Evolutionary conservation across 2,888 invertebrate species (phyloP).

Genomic region (Erebia ligea): DNA sequence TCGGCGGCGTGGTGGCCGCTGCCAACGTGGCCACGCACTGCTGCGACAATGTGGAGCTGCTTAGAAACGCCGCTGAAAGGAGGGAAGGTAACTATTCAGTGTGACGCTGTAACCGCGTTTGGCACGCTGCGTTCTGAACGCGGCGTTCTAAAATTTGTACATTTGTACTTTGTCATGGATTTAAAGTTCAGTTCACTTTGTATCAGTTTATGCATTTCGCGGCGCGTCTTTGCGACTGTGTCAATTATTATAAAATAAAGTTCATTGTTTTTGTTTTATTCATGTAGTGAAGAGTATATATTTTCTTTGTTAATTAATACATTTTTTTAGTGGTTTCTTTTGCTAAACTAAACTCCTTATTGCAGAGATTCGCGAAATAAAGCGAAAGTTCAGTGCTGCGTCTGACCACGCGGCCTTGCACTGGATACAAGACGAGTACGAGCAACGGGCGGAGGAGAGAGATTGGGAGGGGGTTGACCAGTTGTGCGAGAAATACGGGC

Average conservation of each 20-base stretch:
- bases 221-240: conserved; percentile 49
- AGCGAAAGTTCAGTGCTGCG: conserved; percentile 72
- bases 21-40: conserved; percentile 11
- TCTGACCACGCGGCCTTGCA: conserved; percentile 86
- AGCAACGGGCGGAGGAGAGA: conserved; percentile 52
- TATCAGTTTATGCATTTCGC: background rate
- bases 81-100: conserved; percentile 25
- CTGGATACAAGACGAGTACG: conserved; percentile 81
- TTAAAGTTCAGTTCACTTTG: too few relatives aligned
- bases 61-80: conserved; percentile 46
- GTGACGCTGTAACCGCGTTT: conserved; percentile 32
- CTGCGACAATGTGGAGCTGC: conserved; percentile 79
- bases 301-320: too few relatives aligned
- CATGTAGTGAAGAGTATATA: too few relatives aligned
- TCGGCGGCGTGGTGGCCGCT: conserved; percentile 9
- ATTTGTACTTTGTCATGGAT: too few relatives aligned
- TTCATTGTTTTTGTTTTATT: too few relatives aligned
- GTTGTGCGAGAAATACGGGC: conserved; percentile 70
- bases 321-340: too few relatives aligned
- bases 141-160: background rate
- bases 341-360: background rate
- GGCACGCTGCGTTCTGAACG: background rate
- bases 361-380: conserved; percentile 77
- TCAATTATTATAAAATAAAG: too few relatives aligned
- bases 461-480: conserved; percentile 50